phyloP scores from a whole-genome alignment of 1,140 invertebrate genomes.

The Augochlora pura region DNA sequence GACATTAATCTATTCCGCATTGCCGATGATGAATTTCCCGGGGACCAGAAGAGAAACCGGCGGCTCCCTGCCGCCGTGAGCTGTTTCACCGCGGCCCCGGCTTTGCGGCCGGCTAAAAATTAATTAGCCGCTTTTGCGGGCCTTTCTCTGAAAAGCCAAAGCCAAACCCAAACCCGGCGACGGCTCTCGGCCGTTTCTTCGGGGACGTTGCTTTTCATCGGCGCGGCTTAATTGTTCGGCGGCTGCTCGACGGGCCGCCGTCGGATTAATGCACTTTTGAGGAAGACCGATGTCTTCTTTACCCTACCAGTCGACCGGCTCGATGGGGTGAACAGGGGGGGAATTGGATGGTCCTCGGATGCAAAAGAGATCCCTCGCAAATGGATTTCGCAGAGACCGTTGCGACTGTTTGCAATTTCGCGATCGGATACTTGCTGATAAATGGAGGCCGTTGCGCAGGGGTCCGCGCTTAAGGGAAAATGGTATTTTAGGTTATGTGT shows the following conservation, averaged over 20 bases:
- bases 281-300: neutral
- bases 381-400: no score
- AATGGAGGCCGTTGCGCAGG: no score
- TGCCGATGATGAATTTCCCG: conserved; percentile 56
- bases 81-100: conserved; percentile 19
- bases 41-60: neutral
- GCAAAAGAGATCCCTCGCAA: no score
- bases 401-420: no score
- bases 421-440: no score
- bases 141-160: no score
- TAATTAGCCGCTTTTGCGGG: conserved; percentile 31
- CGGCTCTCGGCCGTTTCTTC: no score
- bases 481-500: no score
- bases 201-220: neutral
- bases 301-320: neutral
- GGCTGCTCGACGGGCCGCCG: neutral
- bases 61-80: conserved; percentile 28
- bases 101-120: conserved; percentile 31
- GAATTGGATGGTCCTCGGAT: neutral
- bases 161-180: no score
- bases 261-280: conserved; percentile 3
- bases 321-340: neutral
- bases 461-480: no score
- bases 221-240: neutral
- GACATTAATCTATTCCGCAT: conserved; percentile 62